Percentiles rank a stretch among this genome's conserved stretches.
These are phyloP conservation scores for Cossypha heuglini DNA, from an alignment of 2,797 vertebrate species.

Conservation along the genomic window DNA sequence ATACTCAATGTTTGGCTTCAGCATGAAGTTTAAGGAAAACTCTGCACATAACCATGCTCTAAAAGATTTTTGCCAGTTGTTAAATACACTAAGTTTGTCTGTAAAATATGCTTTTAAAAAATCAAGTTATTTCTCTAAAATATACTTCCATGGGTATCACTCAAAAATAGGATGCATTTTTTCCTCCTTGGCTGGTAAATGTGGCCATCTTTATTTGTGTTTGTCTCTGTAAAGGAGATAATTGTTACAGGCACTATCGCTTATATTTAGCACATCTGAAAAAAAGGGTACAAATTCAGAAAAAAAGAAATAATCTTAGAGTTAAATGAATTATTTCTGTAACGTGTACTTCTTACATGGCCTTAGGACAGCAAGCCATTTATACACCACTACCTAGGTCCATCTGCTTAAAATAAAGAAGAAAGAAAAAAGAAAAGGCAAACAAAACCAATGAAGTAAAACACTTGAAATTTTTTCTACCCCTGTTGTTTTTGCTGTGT, in stretches of 20 bases:
- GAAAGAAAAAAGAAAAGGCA: not conserved
- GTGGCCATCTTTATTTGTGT: not conserved
- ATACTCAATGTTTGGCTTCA: not conserved
- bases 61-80: not conserved
- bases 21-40: not conserved
- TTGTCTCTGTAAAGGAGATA: not conserved
- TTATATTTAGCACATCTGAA: not conserved
- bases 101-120: not conserved
- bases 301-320: not conserved
- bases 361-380: not conserved
- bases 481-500: not conserved
- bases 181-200: not conserved
- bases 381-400: not conserved
- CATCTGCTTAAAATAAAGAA: not conserved
- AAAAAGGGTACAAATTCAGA: not conserved
- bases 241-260: not conserved
- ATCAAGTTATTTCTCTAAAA: not conserved
- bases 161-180: not conserved
- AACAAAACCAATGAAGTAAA: not conserved
- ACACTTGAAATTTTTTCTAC: not conserved
- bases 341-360: not conserved
- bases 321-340: not conserved
- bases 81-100: not conserved
- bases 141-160: not conserved
- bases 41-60: not conserved